A percentile compares a stretch with the other conserved stretches of the same genome.
Conservation (phyloP, 2,888 invertebrate species). For the Keiferia lycopersicella region DNA sequence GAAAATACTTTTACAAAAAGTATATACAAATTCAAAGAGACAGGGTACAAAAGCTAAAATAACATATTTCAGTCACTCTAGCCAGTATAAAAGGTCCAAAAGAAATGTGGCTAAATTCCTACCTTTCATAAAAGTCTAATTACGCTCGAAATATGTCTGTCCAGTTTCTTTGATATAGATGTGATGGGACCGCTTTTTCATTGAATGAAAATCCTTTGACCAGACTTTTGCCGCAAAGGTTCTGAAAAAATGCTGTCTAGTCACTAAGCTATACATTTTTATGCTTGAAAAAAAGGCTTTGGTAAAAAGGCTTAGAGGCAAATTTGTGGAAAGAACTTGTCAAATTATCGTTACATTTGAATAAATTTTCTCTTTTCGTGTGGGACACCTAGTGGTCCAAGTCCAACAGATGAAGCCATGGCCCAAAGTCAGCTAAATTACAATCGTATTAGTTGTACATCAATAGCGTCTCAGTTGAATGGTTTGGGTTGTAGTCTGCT, state of each 20-base stretch:
- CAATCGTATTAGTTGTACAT: no score
- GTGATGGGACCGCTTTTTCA: conserved; percentile 17
- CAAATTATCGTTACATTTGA: not conserved
- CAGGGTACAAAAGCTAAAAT: not conserved
- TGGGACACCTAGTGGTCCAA: no score
- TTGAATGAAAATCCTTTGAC: conserved; percentile 16
- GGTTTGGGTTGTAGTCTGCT: no score
- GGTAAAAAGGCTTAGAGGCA: not conserved
- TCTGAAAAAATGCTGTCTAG: conserved; percentile 13
- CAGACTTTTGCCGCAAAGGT: not conserved
- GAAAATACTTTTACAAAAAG: no score
- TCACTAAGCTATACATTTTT: conserved; percentile 6
- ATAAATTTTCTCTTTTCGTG: no score
- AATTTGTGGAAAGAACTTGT: not conserved
- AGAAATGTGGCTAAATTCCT: conserved; percentile 9
- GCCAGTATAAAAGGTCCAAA: not conserved
- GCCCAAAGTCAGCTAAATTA: no score
- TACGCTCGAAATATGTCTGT: conserved; percentile 14
- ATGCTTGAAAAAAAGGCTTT: not conserved
- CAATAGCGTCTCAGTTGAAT: no score
- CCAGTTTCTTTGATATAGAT: conserved; percentile 17
- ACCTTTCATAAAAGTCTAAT: conserved; percentile 18
- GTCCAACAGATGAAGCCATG: no score
- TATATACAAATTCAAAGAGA: no score
- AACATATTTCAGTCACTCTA: conserved; percentile 3